A percentile compares a stretch with the other conserved stretches of the same genome.
Evolutionary conservation across 2,797 vertebrate species (phyloP).

Genomic region (Urosaurus nigricauda): DNA sequence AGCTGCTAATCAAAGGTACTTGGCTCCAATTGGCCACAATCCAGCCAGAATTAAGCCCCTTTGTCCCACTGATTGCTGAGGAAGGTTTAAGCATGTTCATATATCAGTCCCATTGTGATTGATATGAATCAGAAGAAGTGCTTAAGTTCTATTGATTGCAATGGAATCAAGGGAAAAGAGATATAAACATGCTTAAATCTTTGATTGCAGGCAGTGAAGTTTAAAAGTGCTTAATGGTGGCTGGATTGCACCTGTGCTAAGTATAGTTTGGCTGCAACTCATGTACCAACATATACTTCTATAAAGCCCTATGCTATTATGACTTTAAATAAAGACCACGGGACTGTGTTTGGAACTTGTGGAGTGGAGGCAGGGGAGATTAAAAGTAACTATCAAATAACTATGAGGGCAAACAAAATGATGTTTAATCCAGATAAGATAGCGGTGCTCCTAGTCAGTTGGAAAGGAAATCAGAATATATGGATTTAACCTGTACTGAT

Average conservation of each 20-base stretch:
- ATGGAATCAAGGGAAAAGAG: constrained; percentile 2
- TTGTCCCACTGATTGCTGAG: not conserved
- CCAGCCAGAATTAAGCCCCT: not conserved
- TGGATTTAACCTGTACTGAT: no score
- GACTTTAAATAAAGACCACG: no score
- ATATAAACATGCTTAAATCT: not conserved
- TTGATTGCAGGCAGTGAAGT: not conserved
- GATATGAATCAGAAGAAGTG: not conserved
- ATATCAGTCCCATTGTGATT: no score
- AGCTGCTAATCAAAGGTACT: not conserved
- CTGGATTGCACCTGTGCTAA: not conserved
- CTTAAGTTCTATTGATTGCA: not conserved
- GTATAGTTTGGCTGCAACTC: not conserved
- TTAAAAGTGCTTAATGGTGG: not conserved
- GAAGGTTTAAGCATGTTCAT: not conserved
- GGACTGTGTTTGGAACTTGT: no score
- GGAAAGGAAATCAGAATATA: no score
- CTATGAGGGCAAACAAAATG: no score
- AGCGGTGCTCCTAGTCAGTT: no score
- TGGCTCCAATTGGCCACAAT: not conserved
- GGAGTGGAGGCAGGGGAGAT: no score
- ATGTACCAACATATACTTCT: not conserved
- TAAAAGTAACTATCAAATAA: no score
- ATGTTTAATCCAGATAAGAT: no score
- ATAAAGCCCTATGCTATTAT: not conserved